A percentile compares a stretch with the other conserved stretches of the same genome.
Evolutionary conservation across 2,113 vertebrate genomes (phyloP).

Genomic region (Caloenas nicobarica): DNA sequence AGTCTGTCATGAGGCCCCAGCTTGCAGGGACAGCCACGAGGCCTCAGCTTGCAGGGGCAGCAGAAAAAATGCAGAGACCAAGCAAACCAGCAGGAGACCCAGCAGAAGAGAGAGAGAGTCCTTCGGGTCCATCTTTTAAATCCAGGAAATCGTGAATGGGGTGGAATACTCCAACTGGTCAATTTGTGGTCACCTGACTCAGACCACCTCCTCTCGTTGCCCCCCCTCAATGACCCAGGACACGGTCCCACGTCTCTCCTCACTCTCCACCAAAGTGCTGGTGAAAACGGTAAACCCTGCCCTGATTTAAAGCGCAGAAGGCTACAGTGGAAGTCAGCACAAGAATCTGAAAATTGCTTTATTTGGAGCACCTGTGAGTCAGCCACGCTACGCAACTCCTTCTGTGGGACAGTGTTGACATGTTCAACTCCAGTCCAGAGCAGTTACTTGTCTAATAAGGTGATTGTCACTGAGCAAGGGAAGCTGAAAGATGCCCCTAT

Average conservation of each 20-base stretch:
- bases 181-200: no score
- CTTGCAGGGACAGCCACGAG: no score
- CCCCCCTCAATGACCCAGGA: no score
- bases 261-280: neutral
- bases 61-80: no score
- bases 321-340: neutral
- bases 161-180: no score
- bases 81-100: no score
- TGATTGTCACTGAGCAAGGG: neutral
- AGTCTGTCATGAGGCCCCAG: no score
- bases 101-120: no score
- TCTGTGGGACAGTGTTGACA: neutral
- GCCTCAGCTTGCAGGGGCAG: no score
- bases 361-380: neutral
- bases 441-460: neutral
- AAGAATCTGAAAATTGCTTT: neutral
- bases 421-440: neutral
- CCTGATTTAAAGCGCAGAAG: neutral
- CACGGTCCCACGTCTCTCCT: neutral
- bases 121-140: no score
- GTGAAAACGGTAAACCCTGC: neutral
- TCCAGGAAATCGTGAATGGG: no score
- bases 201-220: no score
- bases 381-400: neutral
- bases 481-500: neutral